These are phyloP conservation scores for Oscheius sp. DNA, from an alignment of 2,888 invertebrate species.

Conservation along the genomic window DNA sequence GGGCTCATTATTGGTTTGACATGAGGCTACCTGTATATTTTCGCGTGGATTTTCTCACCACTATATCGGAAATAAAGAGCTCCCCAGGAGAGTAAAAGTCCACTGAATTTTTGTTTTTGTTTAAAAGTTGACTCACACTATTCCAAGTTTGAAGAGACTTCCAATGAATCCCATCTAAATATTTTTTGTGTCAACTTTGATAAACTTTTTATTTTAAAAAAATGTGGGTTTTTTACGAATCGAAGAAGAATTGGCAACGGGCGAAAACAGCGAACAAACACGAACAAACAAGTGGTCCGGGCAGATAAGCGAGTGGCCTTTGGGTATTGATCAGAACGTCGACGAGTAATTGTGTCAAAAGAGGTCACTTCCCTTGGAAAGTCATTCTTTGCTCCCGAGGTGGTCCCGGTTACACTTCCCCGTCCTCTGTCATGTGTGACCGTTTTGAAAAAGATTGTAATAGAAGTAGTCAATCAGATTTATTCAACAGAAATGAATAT, in stretches of 20 bases:
- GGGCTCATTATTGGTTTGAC: neutral
- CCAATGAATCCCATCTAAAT: slow-evolving; percentile 24
- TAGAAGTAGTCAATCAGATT: neutral
- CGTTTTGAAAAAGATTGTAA: too few species aligned
- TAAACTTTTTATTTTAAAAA: neutral
- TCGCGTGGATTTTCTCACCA: neutral
- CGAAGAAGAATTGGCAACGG: neutral
- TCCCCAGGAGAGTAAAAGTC: slow-evolving; percentile 13
- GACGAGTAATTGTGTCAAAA: slow-evolving; percentile 1
- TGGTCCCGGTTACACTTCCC: too few species aligned
- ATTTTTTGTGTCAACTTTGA: neutral
- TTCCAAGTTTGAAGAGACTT: slow-evolving; percentile 22
- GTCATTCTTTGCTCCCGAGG: neutral
- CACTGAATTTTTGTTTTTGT: neutral
- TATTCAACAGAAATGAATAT: neutral
- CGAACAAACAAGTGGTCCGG: neutral
- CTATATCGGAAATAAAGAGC: slow-evolving; percentile 16
- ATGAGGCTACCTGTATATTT: slow-evolving; percentile 13
- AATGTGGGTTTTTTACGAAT: neutral
- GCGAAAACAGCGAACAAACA: neutral
- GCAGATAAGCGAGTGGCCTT: slow-evolving; percentile 23
- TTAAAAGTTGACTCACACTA: slow-evolving; percentile 2
- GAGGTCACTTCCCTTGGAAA: neutral
- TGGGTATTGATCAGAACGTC: slow-evolving; percentile 22
- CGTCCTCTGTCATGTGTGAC: too few species aligned